phyloP scores from a whole-genome alignment of 2,113 vertebrate species.

The Siniperca chuatsi region DNA sequence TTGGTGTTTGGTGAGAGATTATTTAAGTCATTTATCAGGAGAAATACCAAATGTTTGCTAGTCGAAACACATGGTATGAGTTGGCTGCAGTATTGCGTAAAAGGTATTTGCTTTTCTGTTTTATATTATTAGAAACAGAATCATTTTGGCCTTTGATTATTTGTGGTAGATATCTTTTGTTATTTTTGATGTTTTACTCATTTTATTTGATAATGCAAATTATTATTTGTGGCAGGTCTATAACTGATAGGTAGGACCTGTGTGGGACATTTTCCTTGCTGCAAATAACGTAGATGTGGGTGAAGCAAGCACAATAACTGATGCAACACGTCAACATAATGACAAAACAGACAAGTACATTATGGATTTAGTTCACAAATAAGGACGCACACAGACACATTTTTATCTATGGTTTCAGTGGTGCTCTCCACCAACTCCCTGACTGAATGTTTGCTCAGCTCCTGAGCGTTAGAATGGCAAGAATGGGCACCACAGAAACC shows the following conservation, averaged over 20 bases:
- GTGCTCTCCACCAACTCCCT: slow-evolving; percentile 25
- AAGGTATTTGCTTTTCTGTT: background rate
- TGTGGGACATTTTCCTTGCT: background rate
- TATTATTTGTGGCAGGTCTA: background rate
- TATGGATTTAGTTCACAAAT: background rate
- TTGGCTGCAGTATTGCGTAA: background rate
- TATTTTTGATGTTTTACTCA: background rate
- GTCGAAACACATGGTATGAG: background rate
- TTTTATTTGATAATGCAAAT: background rate
- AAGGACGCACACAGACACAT: background rate
- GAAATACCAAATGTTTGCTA: background rate
- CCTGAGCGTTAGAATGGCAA: slow-evolving; percentile 68
- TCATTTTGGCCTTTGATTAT: background rate
- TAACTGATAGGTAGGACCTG: background rate
- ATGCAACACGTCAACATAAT: background rate
- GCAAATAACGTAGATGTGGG: background rate
- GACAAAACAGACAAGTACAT: background rate
- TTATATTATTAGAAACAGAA: background rate
- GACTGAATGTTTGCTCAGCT: slow-evolving; percentile 71
- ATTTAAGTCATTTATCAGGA: background rate
- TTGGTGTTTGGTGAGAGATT: background rate
- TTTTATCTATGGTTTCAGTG: slow-evolving; percentile 15
- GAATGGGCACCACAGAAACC: slow-evolving; percentile 76
- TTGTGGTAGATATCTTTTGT: too few species aligned
- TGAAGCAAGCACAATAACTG: background rate